These are phyloP conservation scores for Ormyrus nitidulus DNA, from an alignment of 2,888 invertebrate species.

Conservation along the genomic window DNA sequence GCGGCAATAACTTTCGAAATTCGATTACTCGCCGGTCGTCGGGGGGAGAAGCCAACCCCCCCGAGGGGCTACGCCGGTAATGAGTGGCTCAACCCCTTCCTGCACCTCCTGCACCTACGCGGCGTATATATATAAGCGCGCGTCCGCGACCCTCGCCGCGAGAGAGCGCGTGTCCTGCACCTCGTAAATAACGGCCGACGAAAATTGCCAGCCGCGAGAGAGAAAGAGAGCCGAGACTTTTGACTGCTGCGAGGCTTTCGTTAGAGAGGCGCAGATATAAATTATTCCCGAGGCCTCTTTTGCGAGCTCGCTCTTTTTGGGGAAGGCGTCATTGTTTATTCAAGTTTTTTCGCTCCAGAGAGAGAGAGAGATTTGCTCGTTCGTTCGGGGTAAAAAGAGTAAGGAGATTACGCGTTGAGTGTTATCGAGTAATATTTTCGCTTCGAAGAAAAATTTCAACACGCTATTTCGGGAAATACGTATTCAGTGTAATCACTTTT, in stretches of 20 bases:
- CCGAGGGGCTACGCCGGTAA: constrained; percentile 62
- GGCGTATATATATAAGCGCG: constrained; percentile 51
- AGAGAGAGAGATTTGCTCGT: neutral
- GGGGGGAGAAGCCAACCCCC: constrained; percentile 63
- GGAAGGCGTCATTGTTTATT: neutral
- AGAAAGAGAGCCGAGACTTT: no score
- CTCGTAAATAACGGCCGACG: constrained; percentile 69
- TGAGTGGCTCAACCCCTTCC: constrained; percentile 69
- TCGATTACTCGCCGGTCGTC: constrained; percentile 67
- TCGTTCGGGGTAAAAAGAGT: no score
- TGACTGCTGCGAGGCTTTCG: no score
- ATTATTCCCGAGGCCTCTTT: no score
- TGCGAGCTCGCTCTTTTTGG: no score
- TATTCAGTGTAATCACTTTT: no score
- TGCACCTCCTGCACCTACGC: constrained; percentile 67
- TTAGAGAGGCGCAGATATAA: no score
- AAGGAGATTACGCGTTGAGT: no score
- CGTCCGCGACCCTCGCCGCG: constrained; percentile 15
- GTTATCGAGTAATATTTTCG: no score
- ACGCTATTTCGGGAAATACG: no score
- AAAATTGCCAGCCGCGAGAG: constrained; percentile 62
- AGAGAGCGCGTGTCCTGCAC: constrained; percentile 56
- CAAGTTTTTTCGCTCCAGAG: neutral
- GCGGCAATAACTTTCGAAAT: constrained; percentile 72
- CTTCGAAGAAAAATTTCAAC: no score